These are phyloP conservation scores for Mormyrus iriodes DNA, from an alignment of 2,113 vertebrate genomes.

Conservation along the genomic window DNA sequence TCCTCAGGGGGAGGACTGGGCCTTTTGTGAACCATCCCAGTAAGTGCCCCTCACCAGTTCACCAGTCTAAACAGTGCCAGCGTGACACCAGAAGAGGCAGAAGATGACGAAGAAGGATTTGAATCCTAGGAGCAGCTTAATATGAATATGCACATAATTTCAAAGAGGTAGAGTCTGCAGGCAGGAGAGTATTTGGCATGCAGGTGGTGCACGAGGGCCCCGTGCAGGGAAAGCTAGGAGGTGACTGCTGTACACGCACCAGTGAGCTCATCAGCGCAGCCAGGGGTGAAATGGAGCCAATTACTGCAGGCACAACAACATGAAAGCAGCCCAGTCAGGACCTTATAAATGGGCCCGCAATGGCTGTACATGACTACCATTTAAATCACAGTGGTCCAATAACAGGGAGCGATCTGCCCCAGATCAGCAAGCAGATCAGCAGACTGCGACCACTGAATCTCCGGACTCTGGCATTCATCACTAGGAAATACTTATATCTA, in stretches of 20 bases:
- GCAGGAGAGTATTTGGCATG: neutral
- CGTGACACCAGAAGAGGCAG: neutral
- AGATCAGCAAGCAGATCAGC: neutral
- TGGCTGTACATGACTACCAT: neutral
- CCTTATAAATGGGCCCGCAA: neutral
- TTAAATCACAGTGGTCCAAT: neutral
- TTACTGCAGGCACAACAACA: neutral
- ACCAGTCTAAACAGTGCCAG: neutral
- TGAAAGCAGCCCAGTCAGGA: neutral
- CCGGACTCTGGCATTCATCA: neutral
- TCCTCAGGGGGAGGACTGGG: slow-evolving; percentile 62
- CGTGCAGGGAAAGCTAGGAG: neutral
- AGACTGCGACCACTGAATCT: neutral
- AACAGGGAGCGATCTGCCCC: neutral
- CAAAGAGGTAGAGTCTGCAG: neutral
- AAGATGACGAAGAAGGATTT: neutral
- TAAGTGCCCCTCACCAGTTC: slow-evolving; percentile 65
- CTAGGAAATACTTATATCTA: neutral
- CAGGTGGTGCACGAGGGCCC: neutral
- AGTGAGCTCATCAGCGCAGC: neutral
- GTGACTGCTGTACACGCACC: neutral
- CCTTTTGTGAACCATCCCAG: slow-evolving; percentile 83
- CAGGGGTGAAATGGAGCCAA: slow-evolving; percentile 11
- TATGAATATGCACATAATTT: neutral
- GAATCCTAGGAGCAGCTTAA: neutral